phyloP scores from a whole-genome alignment of 2,113 vertebrate species.

The Prolemur simus region DNA sequence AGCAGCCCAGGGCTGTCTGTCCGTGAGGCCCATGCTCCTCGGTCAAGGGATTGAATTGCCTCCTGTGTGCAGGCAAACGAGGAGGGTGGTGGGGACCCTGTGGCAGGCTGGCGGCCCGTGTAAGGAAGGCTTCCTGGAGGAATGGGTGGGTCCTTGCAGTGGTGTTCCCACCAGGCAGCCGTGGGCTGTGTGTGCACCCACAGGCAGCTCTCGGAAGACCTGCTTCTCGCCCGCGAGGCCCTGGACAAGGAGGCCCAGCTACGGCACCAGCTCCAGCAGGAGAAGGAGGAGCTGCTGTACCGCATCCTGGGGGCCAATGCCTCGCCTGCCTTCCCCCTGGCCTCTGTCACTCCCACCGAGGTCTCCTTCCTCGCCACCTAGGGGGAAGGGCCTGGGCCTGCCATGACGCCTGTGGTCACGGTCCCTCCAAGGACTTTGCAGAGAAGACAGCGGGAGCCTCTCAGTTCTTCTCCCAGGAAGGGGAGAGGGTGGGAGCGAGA shows the following conservation, averaged over 20 bases:
- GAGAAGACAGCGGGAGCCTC: neutral
- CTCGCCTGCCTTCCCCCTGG: constrained; percentile 81
- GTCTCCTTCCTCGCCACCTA: constrained; percentile 83
- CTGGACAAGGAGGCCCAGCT: constrained; percentile 88
- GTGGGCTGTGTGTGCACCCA: neutral
- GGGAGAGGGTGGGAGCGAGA: neutral
- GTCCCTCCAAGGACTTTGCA: neutral
- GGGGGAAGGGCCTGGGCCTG: fast-evolving
- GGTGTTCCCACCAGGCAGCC: neutral
- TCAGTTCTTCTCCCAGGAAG: neutral
- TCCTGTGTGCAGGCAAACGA: neutral
- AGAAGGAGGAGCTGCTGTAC: constrained; percentile 94
- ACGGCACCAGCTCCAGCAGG: constrained; percentile 85
- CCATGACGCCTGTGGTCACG: neutral
- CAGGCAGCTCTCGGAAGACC: constrained; percentile 92
- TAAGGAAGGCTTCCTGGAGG: neutral
- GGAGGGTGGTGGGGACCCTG: neutral
- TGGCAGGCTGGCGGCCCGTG: neutral
- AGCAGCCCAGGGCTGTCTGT: neutral
- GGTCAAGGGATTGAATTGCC: neutral
- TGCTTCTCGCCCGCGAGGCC: constrained; percentile 84
- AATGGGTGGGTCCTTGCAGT: neutral
- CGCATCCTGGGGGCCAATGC: constrained; percentile 85
- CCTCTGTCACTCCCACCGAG: constrained; percentile 62
- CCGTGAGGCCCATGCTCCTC: neutral